These are phyloP conservation scores for Galago senegalensis DNA, from an alignment of 2,797 vertebrate genomes.

Conservation along the genomic window DNA sequence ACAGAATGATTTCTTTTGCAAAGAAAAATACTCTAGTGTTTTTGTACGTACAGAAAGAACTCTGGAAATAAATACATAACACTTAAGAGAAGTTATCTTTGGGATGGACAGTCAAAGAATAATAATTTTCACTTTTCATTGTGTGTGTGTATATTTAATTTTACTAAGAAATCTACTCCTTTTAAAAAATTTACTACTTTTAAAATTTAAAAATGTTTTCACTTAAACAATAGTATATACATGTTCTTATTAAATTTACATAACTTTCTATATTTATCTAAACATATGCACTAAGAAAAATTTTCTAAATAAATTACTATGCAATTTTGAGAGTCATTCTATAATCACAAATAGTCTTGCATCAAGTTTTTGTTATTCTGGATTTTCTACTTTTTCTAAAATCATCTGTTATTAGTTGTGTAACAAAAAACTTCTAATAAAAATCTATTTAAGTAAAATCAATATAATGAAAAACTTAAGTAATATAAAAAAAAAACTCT, in stretches of 20 bases:
- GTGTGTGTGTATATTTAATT: background rate
- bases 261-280: background rate
- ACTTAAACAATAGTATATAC: background rate
- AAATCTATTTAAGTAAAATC: conserved; percentile 15
- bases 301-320: background rate
- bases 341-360: background rate
- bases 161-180: conserved; percentile 6
- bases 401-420: background rate
- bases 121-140: background rate
- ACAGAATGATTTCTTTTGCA: background rate
- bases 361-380: background rate
- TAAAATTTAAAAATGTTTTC: background rate
- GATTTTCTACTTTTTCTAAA: background rate
- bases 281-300: background rate
- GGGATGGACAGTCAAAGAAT: background rate
- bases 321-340: background rate
- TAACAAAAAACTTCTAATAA: conserved; percentile 1
- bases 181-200: background rate
- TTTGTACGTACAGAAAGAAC: background rate
- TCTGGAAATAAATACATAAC: background rate
- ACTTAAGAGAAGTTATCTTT: background rate
- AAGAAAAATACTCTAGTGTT: background rate
- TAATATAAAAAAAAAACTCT: background rate
- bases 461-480: background rate
- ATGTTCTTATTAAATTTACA: background rate